Evolutionary conservation across 2,797 vertebrate genomes (phyloP), one percentile per base, ranked within the genome.

Genomic region (Liasis olivaceus): DNA sequence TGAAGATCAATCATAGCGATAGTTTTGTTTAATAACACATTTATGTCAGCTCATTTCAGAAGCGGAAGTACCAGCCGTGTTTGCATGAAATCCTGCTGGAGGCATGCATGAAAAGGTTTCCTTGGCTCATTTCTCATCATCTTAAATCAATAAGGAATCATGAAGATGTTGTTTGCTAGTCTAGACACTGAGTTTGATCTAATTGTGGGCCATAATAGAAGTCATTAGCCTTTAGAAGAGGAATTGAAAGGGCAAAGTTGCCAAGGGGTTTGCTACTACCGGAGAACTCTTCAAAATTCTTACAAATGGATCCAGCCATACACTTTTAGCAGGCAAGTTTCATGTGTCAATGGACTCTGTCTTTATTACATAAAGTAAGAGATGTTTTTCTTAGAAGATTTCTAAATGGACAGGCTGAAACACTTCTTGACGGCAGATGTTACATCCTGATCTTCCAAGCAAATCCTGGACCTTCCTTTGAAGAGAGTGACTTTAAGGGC

Each of bases 51-150:
- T 42, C 42, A 24, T 87, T 90, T 86, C 28, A 26, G 62, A 63
- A 85, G 24, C 72, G 24, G 72, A 64, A 56, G 9, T 72, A 69
- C 85, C 42, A 64, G n/a, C 85, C 69, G 42, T 14, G 58, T 62
- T 93, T 77, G 62, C 51, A 64, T 47, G 62, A 89, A 66, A 89
- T 59, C 47, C 64, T 93, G 89, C 92, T 56, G 28, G 28, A 92
- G 20, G 28, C 56, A 87, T 90, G 42, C 54, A 77, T 77, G 14
- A 77, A 59, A 60, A 90, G 64, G 47, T 89, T 87, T 63, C 6
- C 64, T 28, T n/a, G 47, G 20, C 31, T 60, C 87, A 87, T 88
- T 69, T 87, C 62, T 85, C 9, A 28, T 89, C 87, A 42, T 87
- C 3, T 87, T 13, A 88, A 72, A 88, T 85, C 92, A 69, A 56